Base-by-base conservation (phyloP, 2,888 invertebrate species). In the Phasia obesa region DNA sequence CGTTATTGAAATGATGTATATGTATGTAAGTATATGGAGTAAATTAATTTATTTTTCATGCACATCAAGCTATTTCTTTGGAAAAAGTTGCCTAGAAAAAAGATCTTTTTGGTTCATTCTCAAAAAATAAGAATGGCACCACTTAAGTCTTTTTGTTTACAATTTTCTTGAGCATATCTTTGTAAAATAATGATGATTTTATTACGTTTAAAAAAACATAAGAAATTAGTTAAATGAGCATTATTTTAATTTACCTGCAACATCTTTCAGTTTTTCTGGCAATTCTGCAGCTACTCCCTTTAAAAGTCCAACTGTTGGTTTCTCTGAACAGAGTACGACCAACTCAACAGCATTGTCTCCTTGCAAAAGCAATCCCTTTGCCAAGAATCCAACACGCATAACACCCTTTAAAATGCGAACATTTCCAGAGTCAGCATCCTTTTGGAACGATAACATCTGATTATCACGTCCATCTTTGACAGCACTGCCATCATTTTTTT, bases 311-410 rank as follows among this genome's bases (percentile, higher is more conserved):
- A 94, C 91, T 70, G 98, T 98, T 80, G 99, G 99, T 87, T 98
- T 97, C 91, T 98, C 97, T 77, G 97, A 96, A 91, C 98, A 99
- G 75, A 99, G 93, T 71, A 99, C 97, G 44, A 99, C 99, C 84
- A 99, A 93, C 87, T 98, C 95, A 75, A 99, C 98, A 88, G 94
- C 94, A 84, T 94, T 94, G 92, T 99, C 99, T 6, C 97, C 97
- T 85, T 95, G 95, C 25, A 99, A 93, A 88, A 99, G 93, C 82
- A 99, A 93, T 49, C 98, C 92, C 90, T 97, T 97, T 62, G 97
- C 96, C 70, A 98, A 92, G 89, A 96, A 95, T 70, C 98, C 98
- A 57, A 99, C 98, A 84, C 99, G 95, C 98, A 99, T 98, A 31
- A 99, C 98, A 80, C 99, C 99, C 91, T 98, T 97, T 57, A 99